These are phyloP conservation scores for Lasioglossum pauxillum DNA, from an alignment of 2,888 invertebrate genomes.

Conservation along the genomic window DNA sequence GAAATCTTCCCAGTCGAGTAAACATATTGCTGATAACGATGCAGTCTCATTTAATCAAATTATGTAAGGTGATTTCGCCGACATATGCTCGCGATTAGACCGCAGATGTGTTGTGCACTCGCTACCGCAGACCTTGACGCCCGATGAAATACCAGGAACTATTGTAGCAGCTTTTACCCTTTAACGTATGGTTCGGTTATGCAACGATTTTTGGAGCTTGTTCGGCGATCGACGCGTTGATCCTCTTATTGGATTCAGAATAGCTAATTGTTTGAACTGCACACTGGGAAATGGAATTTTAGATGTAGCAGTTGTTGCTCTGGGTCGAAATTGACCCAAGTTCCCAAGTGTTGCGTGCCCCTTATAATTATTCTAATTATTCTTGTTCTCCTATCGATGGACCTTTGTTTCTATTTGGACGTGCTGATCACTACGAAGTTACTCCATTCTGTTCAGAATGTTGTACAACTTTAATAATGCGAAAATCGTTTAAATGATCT, in stretches of 20 bases:
- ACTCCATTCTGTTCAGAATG: too few relatives aligned
- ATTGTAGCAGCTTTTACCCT: not conserved
- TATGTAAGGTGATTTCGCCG: not conserved
- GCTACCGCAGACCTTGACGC: not conserved
- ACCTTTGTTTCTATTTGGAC: too few relatives aligned
- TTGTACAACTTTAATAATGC: too few relatives aligned
- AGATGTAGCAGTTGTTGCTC: too few relatives aligned
- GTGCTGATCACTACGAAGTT: too few relatives aligned
- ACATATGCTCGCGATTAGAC: not conserved
- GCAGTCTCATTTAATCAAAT: not conserved
- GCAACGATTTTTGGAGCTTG: not conserved
- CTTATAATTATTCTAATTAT: too few relatives aligned
- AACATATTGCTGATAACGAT: not conserved
- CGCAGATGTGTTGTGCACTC: not conserved
- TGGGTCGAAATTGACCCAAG: too few relatives aligned
- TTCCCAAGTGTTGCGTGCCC: too few relatives aligned
- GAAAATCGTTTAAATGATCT: too few relatives aligned
- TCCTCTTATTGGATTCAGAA: not conserved
- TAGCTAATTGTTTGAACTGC: too few relatives aligned
- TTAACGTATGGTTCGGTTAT: not conserved
- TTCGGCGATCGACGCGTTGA: not conserved
- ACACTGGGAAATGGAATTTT: too few relatives aligned
- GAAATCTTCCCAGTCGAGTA: not conserved
- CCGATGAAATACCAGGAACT: not conserved
- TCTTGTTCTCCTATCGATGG: too few relatives aligned